Base-by-base conservation (phyloP, 2,888 invertebrate species). In the Carcina quercana region DNA sequence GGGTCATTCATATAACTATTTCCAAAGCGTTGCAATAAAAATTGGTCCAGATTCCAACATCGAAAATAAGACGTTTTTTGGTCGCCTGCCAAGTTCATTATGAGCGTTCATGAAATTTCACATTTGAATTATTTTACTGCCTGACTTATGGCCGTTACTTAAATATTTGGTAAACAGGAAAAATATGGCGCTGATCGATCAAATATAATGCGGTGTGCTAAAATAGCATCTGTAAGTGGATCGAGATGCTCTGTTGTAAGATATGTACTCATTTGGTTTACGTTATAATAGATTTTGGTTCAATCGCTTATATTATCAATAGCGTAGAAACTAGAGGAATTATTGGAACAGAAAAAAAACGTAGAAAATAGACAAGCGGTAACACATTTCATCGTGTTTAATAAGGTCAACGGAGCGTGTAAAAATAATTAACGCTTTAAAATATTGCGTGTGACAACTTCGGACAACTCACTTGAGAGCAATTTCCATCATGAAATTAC, bases 111-210 rank as follows among this genome's bases (percentile, higher is more conserved):
- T 83, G 83, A 83, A 83, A 79, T 82, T 83, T 83, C 79, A 80
- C 83, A 83, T 83, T 83, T 82, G 82, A 83, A 83, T 83, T 83
- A 83, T 83, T 83, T 83, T 83, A 83, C 80, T 79, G 79, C 73
- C 82, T 79, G 83, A 83, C 75, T 82, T 83, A 83, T 82, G 70
- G 76, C 75, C 67, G 80, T 82, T 83, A 82, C 83, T 82, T 82
- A 80, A 82, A 82, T 82, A 82, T 82, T 82, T 80, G 79, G 83
- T 83, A 82, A 82, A 82, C 80, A 80, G 76, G 74, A 82, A 82
- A 82, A 83, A 83, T 82, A 82, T 80, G 70, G 74, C 62, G 65
- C 70, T 70, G 78, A 80, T 82, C 79, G 78, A 82, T 83, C 82
- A 80, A 75, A 74, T 80, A 74, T 79, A 79, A 82, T 80, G 78